Evolutionary conservation across 1,140 invertebrate genomes (phyloP), one percentile per base, ranked within the genome.

Genomic region (Neelides sp.): DNA sequence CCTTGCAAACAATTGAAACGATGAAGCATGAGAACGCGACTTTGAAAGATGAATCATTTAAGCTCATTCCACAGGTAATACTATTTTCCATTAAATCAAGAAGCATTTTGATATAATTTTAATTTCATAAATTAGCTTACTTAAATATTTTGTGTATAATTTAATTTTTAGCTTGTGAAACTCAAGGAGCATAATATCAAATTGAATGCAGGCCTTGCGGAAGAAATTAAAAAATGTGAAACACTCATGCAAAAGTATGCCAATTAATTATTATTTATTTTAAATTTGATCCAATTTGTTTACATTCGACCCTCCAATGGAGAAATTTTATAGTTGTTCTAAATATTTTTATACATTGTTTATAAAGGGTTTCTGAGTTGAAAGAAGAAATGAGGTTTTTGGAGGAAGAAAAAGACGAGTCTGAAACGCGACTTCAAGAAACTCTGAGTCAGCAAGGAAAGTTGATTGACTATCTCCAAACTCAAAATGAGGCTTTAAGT

Each of bases 31-130:
- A 59, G 36, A 56, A 59, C 30, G 56, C 59, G 36, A 59, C 51
- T 24, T 62, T 55, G 0, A 45, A 55, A 34, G 13, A 59, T 41
- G 20, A 50, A 12, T 50, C 54, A 32, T 56, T 64, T 32, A 61
- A 66, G 40, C 52, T n/a, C n/a, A n/a, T n/a, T n/a, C n/a, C n/a
- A n/a, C n/a, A n/a, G n/a, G n/a, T n/a, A n/a, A n/a, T n/a, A n/a
- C n/a, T n/a, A n/a, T n/a, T n/a, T n/a, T n/a, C n/a, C n/a, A n/a
- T n/a, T n/a, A n/a, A n/a, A n/a, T n/a, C n/a, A n/a, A n/a, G n/a
- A n/a, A n/a, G n/a, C n/a, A n/a, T n/a, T n/a, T n/a, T n/a, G n/a
- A n/a, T n/a, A n/a, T n/a, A n/a, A n/a, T n/a, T n/a, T n/a, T n/a
- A n/a, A n/a, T n/a, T n/a, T n/a, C n/a, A n/a, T n/a, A n/a, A n/a